Conservation (phyloP, 1,140 invertebrate genomes). For the Orius laevigatus region DNA sequence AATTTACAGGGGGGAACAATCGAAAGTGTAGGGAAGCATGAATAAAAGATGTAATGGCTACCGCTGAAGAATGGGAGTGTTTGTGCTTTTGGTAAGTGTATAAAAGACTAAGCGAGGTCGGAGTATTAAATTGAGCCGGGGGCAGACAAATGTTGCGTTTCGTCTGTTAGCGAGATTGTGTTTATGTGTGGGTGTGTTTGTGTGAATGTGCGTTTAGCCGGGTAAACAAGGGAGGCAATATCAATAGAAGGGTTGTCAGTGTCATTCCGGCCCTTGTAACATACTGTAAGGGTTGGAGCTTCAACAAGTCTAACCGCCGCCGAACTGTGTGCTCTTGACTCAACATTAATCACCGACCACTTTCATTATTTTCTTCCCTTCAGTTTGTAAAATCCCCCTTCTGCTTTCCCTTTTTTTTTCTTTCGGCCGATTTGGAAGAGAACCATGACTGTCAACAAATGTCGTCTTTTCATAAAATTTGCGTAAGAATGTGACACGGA, state of each 20-base stretch:
- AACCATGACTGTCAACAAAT: conserved; percentile 2
- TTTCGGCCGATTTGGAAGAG: not conserved
- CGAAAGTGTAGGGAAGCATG: too few relatives aligned
- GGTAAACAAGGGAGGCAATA: conserved; percentile 1
- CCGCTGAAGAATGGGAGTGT: too few relatives aligned
- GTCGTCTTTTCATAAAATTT: not conserved
- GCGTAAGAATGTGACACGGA: not conserved
- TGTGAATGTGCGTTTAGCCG: too few relatives aligned
- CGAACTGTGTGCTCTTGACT: too few relatives aligned
- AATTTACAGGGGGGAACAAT: too few relatives aligned
- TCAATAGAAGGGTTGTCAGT: conserved; percentile 8
- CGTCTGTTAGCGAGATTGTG: not conserved
- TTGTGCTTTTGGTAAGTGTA: conserved; percentile 1
- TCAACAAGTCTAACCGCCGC: conserved; percentile 4
- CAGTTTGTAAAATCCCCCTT: not conserved
- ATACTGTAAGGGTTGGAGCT: not conserved
- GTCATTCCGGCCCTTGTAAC: not conserved
- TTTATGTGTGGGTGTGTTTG: not conserved
- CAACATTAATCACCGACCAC: conserved; percentile 3
- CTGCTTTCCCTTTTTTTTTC: not conserved
- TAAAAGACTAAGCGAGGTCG: conserved; percentile 4
- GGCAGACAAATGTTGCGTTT: conserved; percentile 5
- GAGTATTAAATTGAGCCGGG: conserved; percentile 5
- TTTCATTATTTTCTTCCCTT: conserved; percentile 6
- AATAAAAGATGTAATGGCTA: too few relatives aligned